A percentile compares a stretch with the other conserved stretches of the same genome.
Evolutionary conservation across 2,113 vertebrate genomes (phyloP).

Genomic region (Macquaria australasica): DNA sequence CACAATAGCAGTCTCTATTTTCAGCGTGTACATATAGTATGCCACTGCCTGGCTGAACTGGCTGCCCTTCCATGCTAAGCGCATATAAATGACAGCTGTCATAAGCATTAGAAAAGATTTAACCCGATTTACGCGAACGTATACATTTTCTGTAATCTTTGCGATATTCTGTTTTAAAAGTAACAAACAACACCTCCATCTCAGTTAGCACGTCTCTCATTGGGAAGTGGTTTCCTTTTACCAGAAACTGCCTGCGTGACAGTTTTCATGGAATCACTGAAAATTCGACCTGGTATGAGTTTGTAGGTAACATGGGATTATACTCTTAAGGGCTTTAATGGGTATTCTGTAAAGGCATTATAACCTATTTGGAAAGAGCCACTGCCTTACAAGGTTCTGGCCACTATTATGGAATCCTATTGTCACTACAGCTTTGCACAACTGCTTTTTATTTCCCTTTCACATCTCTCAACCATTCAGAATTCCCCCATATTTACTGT

Average conservation of each 20-base stretch:
- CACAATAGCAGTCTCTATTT: constrained; percentile 31
- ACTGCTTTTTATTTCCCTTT: constrained; percentile 6
- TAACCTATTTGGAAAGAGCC: constrained; percentile 44
- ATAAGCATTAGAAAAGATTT: constrained; percentile 75
- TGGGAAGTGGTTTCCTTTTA: constrained; percentile 20
- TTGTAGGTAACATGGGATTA: constrained; percentile 74
- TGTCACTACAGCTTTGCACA: constrained; percentile 30
- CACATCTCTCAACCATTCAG: neutral
- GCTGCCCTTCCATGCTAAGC: constrained; percentile 56
- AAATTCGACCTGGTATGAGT: constrained; percentile 54
- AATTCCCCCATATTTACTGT: neutral
- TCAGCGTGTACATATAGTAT: constrained; percentile 29
- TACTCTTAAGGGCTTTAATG: constrained; percentile 76
- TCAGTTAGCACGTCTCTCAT: constrained; percentile 7
- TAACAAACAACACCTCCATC: constrained; percentile 64
- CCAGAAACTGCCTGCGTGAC: constrained; percentile 37
- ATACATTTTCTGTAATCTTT: constrained; percentile 74
- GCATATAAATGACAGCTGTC: constrained; percentile 77
- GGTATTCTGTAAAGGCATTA: constrained; percentile 67
- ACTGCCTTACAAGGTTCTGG: constrained; percentile 15
- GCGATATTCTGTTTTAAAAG: constrained; percentile 48
- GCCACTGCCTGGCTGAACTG: constrained; percentile 49
- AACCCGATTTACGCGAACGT: constrained; percentile 61
- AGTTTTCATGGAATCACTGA: constrained; percentile 56
- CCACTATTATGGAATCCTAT: constrained; percentile 34